phyloP scores from a whole-genome alignment of 2,113 vertebrate species.

The Miniopterus natalensis region DNA sequence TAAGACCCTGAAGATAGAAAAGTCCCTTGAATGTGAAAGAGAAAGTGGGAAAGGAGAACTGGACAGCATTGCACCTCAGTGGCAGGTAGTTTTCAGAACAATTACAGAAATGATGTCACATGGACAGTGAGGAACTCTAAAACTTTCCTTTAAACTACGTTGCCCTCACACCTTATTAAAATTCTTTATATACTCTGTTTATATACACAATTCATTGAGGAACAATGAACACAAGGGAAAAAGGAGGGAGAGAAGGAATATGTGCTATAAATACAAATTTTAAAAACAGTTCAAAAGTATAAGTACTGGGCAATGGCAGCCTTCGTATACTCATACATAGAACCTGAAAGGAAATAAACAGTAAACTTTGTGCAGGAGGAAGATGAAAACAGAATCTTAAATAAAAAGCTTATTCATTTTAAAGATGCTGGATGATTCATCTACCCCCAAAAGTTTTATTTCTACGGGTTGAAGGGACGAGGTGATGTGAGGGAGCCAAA shows the following conservation, averaged over 20 bases:
- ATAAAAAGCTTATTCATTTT: not conserved
- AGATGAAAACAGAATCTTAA: not conserved
- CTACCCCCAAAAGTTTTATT: not conserved
- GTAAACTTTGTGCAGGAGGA: not conserved
- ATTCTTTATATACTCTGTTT: not conserved
- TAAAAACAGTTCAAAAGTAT: not conserved
- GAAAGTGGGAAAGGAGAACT: not conserved
- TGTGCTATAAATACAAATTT: not conserved
- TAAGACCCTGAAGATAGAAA: not conserved
- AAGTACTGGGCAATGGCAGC: not conserved
- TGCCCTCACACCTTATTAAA: not conserved
- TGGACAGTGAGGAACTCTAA: not conserved
- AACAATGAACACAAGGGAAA: not conserved
- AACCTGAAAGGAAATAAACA: not conserved
- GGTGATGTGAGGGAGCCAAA: not conserved
- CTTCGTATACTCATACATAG: not conserved
- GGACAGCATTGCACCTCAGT: not conserved
- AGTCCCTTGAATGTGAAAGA: not conserved
- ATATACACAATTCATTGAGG: not conserved
- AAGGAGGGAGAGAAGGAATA: not conserved
- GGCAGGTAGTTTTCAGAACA: not conserved
- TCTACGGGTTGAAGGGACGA: not conserved
- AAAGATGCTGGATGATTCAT: not conserved
- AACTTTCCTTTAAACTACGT: constrained; percentile 28
- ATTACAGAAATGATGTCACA: not conserved